phyloP scores from a whole-genome alignment of 2,888 invertebrate species.

The Agonum fuliginosum region DNA sequence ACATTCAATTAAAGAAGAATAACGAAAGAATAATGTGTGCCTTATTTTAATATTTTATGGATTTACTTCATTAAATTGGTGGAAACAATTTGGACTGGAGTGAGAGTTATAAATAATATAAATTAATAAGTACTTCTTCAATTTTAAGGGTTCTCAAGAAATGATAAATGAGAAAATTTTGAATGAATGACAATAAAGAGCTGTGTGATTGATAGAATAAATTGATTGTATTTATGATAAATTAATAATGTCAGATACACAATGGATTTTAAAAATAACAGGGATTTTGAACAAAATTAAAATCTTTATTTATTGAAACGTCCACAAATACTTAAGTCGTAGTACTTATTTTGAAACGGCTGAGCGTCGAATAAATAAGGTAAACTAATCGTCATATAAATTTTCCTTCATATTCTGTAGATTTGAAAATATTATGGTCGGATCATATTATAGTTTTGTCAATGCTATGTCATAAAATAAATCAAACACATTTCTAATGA shows the following conservation, averaged over 20 bases:
- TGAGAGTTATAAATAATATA: not conserved
- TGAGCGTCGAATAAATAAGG: not conserved
- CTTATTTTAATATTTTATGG: too few species aligned
- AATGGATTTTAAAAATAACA: not conserved
- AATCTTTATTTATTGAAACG: slow-evolving; percentile 1
- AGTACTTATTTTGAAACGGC: not conserved
- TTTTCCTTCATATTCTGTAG: too few species aligned
- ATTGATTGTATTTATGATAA: slow-evolving; percentile 28
- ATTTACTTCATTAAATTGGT: too few species aligned
- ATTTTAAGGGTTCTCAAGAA: not conserved
- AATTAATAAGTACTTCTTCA: not conserved
- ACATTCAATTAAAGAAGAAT: too few species aligned
- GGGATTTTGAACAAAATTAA: slow-evolving; percentile 16
- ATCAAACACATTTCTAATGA: too few species aligned
- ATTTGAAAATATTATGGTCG: too few species aligned
- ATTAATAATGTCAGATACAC: slow-evolving; percentile 11
- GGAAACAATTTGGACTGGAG: not conserved
- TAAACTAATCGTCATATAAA: too few species aligned
- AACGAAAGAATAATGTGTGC: too few species aligned
- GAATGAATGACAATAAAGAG: not conserved
- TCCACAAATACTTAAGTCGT: slow-evolving; percentile 5
- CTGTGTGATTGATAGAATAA: slow-evolving; percentile 26
- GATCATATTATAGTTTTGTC: too few species aligned
- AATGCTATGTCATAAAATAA: too few species aligned
- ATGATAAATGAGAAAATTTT: not conserved